A percentile compares a stretch with the other conserved stretches of the same genome.
phyloP scores from a whole-genome alignment of 2,888 invertebrate species.

The Zelleria hepariella region DNA sequence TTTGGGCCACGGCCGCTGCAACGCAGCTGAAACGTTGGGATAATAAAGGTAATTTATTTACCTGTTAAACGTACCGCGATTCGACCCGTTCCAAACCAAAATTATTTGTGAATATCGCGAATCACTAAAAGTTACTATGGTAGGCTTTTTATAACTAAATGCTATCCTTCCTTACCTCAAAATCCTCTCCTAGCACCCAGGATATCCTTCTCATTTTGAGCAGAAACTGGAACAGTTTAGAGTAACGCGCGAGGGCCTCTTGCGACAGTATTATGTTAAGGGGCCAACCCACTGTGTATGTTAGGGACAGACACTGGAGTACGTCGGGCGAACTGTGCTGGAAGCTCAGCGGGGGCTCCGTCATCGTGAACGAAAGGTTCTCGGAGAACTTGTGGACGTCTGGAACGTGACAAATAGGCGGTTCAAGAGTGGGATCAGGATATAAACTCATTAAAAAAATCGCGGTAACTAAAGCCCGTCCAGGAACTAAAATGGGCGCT shows the following conservation, averaged over 20 bases:
- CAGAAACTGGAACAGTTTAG: constrained; percentile 82
- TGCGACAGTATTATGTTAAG: constrained; percentile 82
- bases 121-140: too few relatives aligned
- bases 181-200: constrained; percentile 81
- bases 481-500: too few relatives aligned
- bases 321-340: constrained; percentile 77
- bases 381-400: constrained; percentile 73
- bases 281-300: constrained; percentile 83
- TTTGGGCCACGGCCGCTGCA: too few relatives aligned
- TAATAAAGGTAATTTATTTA: too few relatives aligned
- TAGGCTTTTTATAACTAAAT: too few relatives aligned
- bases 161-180: constrained; percentile 66
- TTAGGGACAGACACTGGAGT: constrained; percentile 77
- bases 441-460: too few relatives aligned
- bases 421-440: too few relatives aligned
- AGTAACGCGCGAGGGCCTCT: constrained; percentile 78
- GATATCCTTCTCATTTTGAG: constrained; percentile 82
- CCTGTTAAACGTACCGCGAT: too few relatives aligned
- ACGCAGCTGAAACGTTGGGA: too few relatives aligned
- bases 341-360: constrained; percentile 73
- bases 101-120: too few relatives aligned
- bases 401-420: constrained; percentile 21
- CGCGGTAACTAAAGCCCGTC: too few relatives aligned
- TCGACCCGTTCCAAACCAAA: too few relatives aligned
- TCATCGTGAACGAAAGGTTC: constrained; percentile 75